A percentile compares a stretch with the other conserved stretches of the same genome.
Conservation (phyloP, 2,797 vertebrate genomes). For the Myotis pilosus region DNA sequence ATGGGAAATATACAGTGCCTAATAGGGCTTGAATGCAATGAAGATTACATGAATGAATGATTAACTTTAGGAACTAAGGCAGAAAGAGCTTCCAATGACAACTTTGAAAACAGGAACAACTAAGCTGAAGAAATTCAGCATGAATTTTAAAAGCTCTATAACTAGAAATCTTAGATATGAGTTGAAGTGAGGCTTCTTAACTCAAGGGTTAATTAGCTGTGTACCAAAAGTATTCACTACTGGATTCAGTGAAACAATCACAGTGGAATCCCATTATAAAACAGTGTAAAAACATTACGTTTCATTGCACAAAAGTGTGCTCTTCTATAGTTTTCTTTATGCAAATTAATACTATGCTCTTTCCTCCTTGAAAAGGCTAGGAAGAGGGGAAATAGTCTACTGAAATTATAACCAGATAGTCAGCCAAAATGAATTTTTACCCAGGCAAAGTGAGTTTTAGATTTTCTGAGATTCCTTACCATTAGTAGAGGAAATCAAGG, state of each 20-base stretch:
- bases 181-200: not conserved
- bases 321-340: not conserved
- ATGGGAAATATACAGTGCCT: not conserved
- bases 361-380: not conserved
- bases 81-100: not conserved
- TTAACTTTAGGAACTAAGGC: not conserved
- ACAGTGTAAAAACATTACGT: not conserved
- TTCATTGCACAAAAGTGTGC: not conserved
- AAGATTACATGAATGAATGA: not conserved
- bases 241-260: not conserved
- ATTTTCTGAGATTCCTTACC: not conserved
- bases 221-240: not conserved
- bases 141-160: not conserved
- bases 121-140: not conserved
- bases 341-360: not conserved
- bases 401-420: not conserved
- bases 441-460: not conserved
- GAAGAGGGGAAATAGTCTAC: not conserved
- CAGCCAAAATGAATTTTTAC: not conserved
- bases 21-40: not conserved
- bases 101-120: not conserved
- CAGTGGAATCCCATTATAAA: not conserved
- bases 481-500: not conserved
- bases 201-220: not conserved
- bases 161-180: not conserved